A percentile compares a stretch with the other conserved stretches of the same genome.
Evolutionary conservation across 2,888 invertebrate species (phyloP).

Genomic region (Steinernema carpocapsae): DNA sequence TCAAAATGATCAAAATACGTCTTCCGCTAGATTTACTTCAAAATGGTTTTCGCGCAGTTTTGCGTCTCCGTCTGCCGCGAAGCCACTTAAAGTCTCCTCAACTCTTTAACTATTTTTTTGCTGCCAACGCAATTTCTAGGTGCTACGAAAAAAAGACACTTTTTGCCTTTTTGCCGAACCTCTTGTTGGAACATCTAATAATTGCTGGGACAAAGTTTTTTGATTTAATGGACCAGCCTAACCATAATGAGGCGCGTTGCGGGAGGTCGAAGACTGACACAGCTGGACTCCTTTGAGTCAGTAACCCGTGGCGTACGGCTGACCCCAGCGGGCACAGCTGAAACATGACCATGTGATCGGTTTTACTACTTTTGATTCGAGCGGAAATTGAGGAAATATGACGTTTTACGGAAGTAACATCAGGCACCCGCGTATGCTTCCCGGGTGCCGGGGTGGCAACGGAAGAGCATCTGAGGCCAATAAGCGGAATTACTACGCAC

Average conservation of each 20-base stretch:
- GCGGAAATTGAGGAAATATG: constrained; percentile 27
- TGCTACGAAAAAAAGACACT: neutral
- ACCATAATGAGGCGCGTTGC: neutral
- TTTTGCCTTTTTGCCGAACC: no score
- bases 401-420: constrained; percentile 29
- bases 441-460: neutral
- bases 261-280: constrained; percentile 15
- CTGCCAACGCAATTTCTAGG: neutral
- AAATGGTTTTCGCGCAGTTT: neutral
- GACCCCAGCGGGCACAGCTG: neutral
- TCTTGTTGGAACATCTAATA: neutral
- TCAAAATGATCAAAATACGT: no score
- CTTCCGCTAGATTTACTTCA: no score
- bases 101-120: neutral
- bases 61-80: no score
- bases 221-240: neutral
- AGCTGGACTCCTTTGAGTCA: neutral
- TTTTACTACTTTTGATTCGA: constrained; percentile 21
- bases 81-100: no score
- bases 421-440: no score
- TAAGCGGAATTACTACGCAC: constrained; percentile 16
- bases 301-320: no score
- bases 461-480: constrained; percentile 28
- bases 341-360: neutral
- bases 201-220: neutral